phyloP scores from a whole-genome alignment of 2,888 invertebrate genomes.

The Sarcophaga rosellei region DNA sequence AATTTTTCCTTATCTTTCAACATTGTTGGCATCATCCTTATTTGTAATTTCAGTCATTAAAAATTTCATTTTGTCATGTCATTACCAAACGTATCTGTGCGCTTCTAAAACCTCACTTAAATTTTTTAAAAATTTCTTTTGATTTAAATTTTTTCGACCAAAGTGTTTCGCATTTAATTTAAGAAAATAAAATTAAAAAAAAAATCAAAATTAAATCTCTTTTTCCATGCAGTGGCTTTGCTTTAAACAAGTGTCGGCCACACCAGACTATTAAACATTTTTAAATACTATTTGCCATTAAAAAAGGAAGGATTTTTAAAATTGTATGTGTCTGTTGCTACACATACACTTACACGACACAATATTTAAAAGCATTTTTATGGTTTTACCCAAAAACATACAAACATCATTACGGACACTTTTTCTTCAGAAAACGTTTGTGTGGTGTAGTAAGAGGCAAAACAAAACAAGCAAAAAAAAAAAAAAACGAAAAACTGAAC shows the following conservation, averaged over 20 bases:
- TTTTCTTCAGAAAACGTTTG: neutral
- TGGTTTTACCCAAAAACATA: neutral
- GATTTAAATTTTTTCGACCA: neutral
- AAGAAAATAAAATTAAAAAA: neutral
- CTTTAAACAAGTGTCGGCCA: conserved; percentile 21
- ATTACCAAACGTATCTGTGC: too few species aligned
- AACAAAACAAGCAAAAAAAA: neutral
- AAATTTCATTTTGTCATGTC: too few species aligned
- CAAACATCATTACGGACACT: conserved; percentile 24
- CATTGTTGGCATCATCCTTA: too few species aligned
- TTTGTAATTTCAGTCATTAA: too few species aligned
- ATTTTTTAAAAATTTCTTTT: neutral
- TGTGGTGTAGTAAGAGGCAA: too few species aligned
- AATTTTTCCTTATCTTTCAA: too few species aligned
- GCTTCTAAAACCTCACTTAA: neutral
- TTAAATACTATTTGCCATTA: conserved; percentile 12
- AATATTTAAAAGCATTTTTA: too few species aligned
- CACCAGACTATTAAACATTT: conserved; percentile 41
- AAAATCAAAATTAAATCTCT: neutral
- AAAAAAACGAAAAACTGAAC: neutral
- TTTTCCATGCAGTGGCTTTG: neutral
- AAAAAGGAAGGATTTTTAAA: neutral
- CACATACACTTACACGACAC: too few species aligned
- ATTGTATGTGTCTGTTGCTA: too few species aligned
- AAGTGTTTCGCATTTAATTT: neutral